Conservation (phyloP, 1,140 invertebrate species). For the Leptopilina clavipes region DNA sequence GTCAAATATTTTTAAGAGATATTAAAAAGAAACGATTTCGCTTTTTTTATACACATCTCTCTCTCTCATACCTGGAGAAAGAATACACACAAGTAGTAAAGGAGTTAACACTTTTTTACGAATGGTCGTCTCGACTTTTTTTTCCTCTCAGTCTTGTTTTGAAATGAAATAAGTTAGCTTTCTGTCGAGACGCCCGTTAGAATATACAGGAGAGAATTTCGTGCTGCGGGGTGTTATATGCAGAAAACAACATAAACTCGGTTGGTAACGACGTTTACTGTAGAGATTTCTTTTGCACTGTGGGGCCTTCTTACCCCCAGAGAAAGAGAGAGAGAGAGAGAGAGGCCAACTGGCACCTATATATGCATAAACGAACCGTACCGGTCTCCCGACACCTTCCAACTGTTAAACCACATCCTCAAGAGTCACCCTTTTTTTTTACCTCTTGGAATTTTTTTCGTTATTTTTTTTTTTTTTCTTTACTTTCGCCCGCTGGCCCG, state of each 20-base stretch:
- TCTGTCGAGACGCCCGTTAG: constrained; percentile 13
- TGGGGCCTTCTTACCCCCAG: constrained; percentile 51
- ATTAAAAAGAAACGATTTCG: too few species aligned
- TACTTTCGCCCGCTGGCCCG: constrained; percentile 56
- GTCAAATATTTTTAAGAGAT: too few species aligned
- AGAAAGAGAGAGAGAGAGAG: constrained; percentile 32
- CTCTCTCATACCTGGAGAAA: too few species aligned
- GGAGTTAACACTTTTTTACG: constrained; percentile 9
- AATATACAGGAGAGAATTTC: constrained; percentile 6
- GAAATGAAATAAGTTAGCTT: constrained; percentile 18
- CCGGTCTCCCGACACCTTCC: constrained; percentile 63
- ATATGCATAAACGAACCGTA: constrained; percentile 66
- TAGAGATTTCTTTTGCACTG: constrained; percentile 58
- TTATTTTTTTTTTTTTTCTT: constrained; percentile 55
- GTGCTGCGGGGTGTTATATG: constrained; percentile 54
- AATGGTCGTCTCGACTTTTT: not conserved
- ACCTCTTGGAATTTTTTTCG: constrained; percentile 35
- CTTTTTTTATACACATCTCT: too few species aligned
- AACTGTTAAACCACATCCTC: constrained; percentile 61
- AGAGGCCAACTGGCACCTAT: constrained; percentile 51
- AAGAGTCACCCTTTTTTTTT: not conserved
- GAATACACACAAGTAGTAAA: constrained; percentile 32
- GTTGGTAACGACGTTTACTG: constrained; percentile 62
- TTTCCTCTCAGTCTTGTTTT: not conserved
- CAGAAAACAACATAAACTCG: constrained; percentile 63